phyloP scores from a whole-genome alignment of 1,140 invertebrate species.

The Drosophila navojoa region DNA sequence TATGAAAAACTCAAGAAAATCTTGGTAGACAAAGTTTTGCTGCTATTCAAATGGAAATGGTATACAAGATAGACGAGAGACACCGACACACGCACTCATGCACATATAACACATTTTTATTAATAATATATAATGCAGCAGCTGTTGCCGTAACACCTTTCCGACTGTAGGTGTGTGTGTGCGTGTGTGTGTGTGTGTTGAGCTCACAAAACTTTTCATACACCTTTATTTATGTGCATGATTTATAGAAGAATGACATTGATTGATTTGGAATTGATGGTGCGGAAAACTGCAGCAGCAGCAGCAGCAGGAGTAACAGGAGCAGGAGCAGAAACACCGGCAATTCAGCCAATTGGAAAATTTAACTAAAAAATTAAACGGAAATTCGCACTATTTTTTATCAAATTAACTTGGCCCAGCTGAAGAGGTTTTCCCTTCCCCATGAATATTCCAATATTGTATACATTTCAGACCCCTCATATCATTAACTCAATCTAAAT shows the following conservation, averaged over 20 bases:
- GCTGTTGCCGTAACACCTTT: slow-evolving; percentile 42
- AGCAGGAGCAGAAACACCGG: slow-evolving; percentile 1
- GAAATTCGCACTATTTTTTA: slow-evolving; percentile 17
- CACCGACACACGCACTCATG: slow-evolving; percentile 15
- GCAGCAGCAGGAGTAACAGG: not conserved
- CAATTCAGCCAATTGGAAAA: slow-evolving; percentile 28
- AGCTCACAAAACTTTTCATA: slow-evolving; percentile 43
- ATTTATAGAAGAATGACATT: slow-evolving; percentile 66
- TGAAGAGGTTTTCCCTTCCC: not conserved
- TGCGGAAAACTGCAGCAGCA: slow-evolving; percentile 59
- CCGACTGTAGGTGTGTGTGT: not conserved
- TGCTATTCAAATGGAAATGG: slow-evolving; percentile 51
- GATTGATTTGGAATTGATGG: slow-evolving; percentile 69
- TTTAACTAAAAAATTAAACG: slow-evolving; percentile 14
- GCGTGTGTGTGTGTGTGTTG: slow-evolving; percentile 16
- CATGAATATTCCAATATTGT: not conserved
- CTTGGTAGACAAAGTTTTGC: slow-evolving; percentile 63
- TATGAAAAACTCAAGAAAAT: slow-evolving; percentile 45
- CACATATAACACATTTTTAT: slow-evolving; percentile 46
- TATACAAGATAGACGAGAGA: slow-evolving; percentile 18
- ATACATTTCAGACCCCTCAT: not conserved
- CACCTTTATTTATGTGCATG: slow-evolving; percentile 69
- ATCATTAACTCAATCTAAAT: not conserved
- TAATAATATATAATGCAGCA: slow-evolving; percentile 67
- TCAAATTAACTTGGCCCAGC: not conserved